These are phyloP conservation scores for Cyanocitta stelleri DNA, from an alignment of 2,113 vertebrate species.

Conservation along the genomic window DNA sequence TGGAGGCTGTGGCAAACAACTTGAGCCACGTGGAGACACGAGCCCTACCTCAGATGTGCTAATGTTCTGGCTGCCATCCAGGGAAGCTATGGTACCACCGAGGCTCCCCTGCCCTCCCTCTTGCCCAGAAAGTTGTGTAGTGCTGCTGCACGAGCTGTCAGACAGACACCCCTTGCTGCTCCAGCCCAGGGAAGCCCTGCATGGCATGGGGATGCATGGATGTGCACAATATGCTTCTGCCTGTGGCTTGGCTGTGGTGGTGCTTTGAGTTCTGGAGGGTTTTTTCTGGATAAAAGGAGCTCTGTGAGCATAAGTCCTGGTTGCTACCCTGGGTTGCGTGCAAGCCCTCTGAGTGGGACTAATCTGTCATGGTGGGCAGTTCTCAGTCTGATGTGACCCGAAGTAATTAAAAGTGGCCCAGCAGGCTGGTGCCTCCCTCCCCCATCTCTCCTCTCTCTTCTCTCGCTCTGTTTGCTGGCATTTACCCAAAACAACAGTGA, in stretches of 20 bases:
- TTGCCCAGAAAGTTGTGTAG: background rate
- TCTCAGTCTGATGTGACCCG: background rate
- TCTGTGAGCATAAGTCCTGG: background rate
- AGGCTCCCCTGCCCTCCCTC: background rate
- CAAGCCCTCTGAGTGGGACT: background rate
- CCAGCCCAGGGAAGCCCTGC: background rate
- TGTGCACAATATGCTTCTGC: background rate
- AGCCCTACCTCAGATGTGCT: constrained; percentile 1
- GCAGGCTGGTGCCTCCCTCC: background rate
- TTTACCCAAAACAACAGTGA: constrained; percentile 1
- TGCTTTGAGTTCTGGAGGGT: background rate
- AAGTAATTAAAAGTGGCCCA: constrained; percentile 12
- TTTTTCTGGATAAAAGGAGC: constrained; percentile 2
- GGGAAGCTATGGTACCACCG: background rate
- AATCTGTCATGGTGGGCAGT: constrained; percentile 1
- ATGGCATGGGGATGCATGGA: fast-evolving
- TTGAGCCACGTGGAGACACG: background rate
- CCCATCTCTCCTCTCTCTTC: background rate
- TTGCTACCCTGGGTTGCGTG: background rate
- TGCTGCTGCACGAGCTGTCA: background rate
- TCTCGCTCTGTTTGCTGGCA: background rate
- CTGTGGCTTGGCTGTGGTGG: background rate
- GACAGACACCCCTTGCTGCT: background rate
- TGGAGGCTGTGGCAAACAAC: background rate
- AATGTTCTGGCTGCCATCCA: constrained; percentile 26